Base-by-base conservation (phyloP, 2,797 vertebrate species). In the Gadopsis bispinosus region DNA sequence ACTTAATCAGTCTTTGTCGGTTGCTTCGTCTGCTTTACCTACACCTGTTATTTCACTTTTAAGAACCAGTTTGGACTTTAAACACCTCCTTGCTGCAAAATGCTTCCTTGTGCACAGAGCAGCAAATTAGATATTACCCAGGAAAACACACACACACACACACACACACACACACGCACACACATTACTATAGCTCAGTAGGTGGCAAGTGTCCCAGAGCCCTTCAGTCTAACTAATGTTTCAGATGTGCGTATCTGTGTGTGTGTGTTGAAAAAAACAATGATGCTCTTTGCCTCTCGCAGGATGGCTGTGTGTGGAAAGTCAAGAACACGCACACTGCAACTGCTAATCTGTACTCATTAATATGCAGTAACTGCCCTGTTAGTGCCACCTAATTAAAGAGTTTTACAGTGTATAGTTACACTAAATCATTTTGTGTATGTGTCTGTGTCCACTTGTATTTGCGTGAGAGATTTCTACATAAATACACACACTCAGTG, bases 151-250 rank as follows among this genome's bases (percentile, higher is more conserved):
- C 33, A 39, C n/a, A 60, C 45, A 60, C 67, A 43, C 39, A 65
- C 48, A 66, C 47, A 64, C 72, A 59, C 51, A 73, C 53, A 50
- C 60, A 54, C 66, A 66, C 48, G 59, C 35, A 54, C 60, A 47
- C 26, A 43, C 13, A 43, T n/a, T 41, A 62, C 58, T 58, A 55
- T 51, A 73, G 63, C 76, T 85, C 56, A 83, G 78, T 78, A 73
- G 85, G 80, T 91, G 84, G 84, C 80, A 83, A 73, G 69, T 59
- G 62, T 92, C 84, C 87, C 85, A 94, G 87, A 91, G 87, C 69
- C 83, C 69, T 79, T 89, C 79, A 88, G 78, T 79, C 77, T 80
- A 88, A 88, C 87, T 90, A 88, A 93, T 89, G 79, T 67, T 72
- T 61, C 10, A 35, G 55, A 75, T 86, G 43, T 75, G 73, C 88